A percentile compares a stretch with the other conserved stretches of the same genome.
Conservation (phyloP, 2,113 vertebrate species). For the Pedetes capensis region DNA sequence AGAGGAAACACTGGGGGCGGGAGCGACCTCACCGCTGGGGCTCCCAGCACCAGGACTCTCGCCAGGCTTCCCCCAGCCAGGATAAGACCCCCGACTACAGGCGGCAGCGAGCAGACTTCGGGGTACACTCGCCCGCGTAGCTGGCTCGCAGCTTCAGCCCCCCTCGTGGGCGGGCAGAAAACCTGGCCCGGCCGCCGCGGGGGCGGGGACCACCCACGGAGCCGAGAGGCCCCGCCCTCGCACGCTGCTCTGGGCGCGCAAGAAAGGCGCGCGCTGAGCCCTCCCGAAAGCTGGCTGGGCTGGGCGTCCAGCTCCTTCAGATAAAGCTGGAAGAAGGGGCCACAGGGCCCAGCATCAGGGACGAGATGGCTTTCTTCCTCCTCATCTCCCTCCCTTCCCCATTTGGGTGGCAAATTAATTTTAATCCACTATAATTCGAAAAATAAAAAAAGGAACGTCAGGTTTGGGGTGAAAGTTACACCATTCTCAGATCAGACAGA, state of each 20-base stretch:
- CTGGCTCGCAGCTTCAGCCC: fast-evolving
- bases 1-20: neutral
- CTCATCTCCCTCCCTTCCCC: neutral
- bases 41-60: neutral
- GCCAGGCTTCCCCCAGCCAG: neutral
- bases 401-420: neutral
- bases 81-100: neutral
- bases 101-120: neutral
- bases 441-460: neutral
- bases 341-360: neutral
- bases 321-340: neutral
- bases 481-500: neutral
- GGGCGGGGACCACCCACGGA: slow-evolving; percentile 60
- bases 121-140: neutral
- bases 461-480: neutral
- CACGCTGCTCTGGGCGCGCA: neutral
- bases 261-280: neutral
- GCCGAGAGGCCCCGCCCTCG: neutral
- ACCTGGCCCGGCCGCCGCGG: neutral
- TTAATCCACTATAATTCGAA: neutral
- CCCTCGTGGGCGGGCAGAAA: fast-evolving
- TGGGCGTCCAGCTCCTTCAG: neutral
- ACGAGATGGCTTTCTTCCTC: neutral
- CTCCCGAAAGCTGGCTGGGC: no score
- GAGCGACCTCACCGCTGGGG: neutral